Evolutionary conservation across 2,888 invertebrate species (phyloP).

Genomic region (Lithodes maja): DNA sequence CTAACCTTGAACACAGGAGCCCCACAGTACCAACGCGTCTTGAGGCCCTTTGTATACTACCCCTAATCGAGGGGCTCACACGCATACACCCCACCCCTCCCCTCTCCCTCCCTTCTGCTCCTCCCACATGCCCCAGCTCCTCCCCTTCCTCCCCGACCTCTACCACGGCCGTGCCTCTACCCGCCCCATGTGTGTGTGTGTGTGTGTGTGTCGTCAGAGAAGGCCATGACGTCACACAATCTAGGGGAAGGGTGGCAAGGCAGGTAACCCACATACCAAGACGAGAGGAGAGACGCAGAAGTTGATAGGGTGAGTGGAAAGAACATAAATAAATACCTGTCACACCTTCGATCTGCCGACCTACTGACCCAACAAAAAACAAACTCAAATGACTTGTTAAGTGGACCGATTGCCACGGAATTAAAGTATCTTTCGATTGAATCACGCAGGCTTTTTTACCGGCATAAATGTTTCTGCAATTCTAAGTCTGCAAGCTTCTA

Average conservation of each 20-base stretch:
- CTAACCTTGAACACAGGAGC: too few relatives aligned
- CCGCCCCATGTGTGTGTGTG: neutral
- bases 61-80: neutral
- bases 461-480: too few relatives aligned
- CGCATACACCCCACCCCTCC: constrained; percentile 1
- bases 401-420: too few relatives aligned
- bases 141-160: neutral
- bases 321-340: neutral
- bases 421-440: too few relatives aligned
- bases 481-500: too few relatives aligned
- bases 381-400: neutral
- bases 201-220: neutral
- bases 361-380: neutral
- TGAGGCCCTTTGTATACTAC: neutral
- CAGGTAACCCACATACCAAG: constrained; percentile 26
- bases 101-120: neutral
- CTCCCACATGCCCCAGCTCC: constrained; percentile 20
- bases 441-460: too few relatives aligned
- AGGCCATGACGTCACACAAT: neutral
- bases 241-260: neutral
- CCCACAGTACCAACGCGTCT: too few relatives aligned
- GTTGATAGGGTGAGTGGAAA: neutral
- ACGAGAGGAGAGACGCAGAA: neutral
- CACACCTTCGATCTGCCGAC: neutral
- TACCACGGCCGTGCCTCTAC: neutral